Evolutionary conservation across 1,140 invertebrate genomes (phyloP), one percentile per base, ranked within the genome.

Genomic region (Holcopasites calliopsidis): DNA sequence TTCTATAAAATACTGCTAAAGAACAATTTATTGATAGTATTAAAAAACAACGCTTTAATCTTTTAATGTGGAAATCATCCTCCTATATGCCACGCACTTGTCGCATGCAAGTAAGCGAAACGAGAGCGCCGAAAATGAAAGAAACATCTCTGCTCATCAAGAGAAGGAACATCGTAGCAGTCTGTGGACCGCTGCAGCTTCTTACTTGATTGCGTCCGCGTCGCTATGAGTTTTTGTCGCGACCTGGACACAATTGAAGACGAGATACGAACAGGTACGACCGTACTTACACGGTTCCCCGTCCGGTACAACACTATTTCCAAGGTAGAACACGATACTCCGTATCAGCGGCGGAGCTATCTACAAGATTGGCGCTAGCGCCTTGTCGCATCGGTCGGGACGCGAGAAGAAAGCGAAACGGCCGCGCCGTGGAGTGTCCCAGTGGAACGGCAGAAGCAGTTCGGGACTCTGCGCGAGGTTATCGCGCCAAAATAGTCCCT

Each of bases 141-240:
- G 40, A 60, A 54, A 23, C 47, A 49, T n/a, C 40, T 74, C 54
- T 44, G 21, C 10, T 42, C 55, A 49, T 42, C 18, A n/a, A 35
- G 16, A 18, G 28, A 64, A 76, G 52, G 62, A 40, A 55, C 60
- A 47, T 38, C 16, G 55, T 44, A 66, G 23, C 31, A 62, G 68
- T 42, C 35, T 16, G 26, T 47, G 55, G 28, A 23, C 8, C 50
- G 35, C 60, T 62, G 33, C 28, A 74, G 66, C 54, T 83, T 71
- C 77, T 83, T 83, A 76, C 68, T 52, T 83, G 82, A 83, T 83
- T 83, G 72, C 77, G 52, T 83, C 83, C 66, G 71, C 50, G 61
- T 69, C 47, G 35, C 31, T n/a, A 49, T 55, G 52, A 57, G 28
- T 78, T 78, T 35, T 83, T 78, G 58, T 64, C 40, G 66, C 44